phyloP scores from a whole-genome alignment of 1,140 invertebrate genomes.

The Ganaspis sp. region DNA sequence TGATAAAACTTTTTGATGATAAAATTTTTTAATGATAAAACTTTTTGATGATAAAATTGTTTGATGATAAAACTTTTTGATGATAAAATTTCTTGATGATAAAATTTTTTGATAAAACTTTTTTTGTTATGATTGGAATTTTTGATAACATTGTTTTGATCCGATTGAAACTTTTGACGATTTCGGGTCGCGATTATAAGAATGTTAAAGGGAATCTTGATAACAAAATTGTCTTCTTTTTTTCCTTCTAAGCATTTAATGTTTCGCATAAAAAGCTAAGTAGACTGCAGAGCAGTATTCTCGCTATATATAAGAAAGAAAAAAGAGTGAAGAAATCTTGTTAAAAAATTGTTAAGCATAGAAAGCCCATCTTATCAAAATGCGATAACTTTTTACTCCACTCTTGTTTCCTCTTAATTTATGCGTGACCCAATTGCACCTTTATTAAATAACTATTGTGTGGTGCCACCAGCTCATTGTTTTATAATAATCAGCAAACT shows the following conservation, averaged over 20 bases:
- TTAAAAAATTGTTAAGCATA: neutral
- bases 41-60: too few species aligned
- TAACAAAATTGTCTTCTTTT: neutral
- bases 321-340: neutral
- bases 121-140: too few species aligned
- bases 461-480: too few species aligned
- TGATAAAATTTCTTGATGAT: too few species aligned
- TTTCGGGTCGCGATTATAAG: too few species aligned
- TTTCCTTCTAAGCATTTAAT: neutral
- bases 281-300: neutral
- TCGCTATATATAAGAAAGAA: neutral
- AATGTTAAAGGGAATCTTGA: neutral
- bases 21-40: too few species aligned
- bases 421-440: neutral
- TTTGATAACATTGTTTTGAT: too few species aligned
- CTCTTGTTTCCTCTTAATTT: neutral
- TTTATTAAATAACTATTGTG: neutral
- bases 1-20: too few species aligned
- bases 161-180: too few species aligned
- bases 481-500: too few species aligned
- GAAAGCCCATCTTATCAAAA: constrained; percentile 6
- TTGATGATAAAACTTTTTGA: too few species aligned
- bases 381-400: neutral
- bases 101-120: too few species aligned
- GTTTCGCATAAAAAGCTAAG: neutral